Conservation (phyloP, 2,888 invertebrate genomes). For the Cyaniris semiargus region DNA sequence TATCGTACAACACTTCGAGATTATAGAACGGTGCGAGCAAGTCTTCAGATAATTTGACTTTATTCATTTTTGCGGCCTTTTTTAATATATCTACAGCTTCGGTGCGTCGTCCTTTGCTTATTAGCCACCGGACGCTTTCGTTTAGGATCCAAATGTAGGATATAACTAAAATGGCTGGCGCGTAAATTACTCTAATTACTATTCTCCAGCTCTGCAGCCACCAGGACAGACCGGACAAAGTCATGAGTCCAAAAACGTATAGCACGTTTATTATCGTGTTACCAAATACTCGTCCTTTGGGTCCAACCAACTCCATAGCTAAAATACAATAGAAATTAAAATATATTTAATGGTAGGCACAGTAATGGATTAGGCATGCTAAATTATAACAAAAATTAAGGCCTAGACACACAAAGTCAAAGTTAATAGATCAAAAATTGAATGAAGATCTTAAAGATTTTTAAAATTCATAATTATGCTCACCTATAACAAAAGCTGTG, state of each 20-base stretch:
- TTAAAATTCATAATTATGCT: constrained; percentile 45
- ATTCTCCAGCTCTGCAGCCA: constrained; percentile 85
- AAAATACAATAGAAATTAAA: constrained; percentile 47
- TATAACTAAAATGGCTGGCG: constrained; percentile 84
- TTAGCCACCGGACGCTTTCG: constrained; percentile 88
- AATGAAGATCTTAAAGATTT: neutral
- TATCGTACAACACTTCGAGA: constrained; percentile 48
- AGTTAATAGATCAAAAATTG: too few species aligned
- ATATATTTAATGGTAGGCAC: too few species aligned
- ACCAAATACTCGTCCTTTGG: constrained; percentile 86
- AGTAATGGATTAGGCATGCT: too few species aligned
- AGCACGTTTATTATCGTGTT: constrained; percentile 86
- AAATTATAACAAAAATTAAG: too few species aligned
- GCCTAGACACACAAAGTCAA: too few species aligned
- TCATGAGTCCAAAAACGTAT: constrained; percentile 86
- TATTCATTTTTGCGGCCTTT: constrained; percentile 84
- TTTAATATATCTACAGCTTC: constrained; percentile 83
- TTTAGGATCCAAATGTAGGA: constrained; percentile 86
- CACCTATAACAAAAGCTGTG: constrained; percentile 82
- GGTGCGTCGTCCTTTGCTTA: constrained; percentile 83
- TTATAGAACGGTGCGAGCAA: constrained; percentile 62
- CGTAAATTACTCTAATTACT: constrained; percentile 84
- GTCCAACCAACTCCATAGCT: constrained; percentile 90
- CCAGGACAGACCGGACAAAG: constrained; percentile 85
- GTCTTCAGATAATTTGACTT: constrained; percentile 68